A percentile compares a stretch with the other conserved stretches of the same genome.
Conservation (phyloP, 2,113 vertebrate genomes). For the Oryzias curvinotus region DNA sequence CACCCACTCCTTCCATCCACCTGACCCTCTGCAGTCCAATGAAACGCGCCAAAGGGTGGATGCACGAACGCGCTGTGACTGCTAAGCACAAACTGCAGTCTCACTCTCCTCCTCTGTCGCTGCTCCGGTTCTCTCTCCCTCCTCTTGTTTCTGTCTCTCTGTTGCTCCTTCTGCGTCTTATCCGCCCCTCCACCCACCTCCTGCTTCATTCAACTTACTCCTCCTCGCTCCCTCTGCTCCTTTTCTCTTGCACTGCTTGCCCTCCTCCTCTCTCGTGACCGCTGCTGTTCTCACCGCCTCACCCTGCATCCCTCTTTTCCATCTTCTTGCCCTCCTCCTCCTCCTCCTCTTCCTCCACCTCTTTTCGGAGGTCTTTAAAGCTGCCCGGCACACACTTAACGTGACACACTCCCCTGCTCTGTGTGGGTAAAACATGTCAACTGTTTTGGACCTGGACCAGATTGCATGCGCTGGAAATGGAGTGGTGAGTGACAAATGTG, state of each 20-base stretch:
- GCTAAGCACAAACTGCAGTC: slow-evolving; percentile 74
- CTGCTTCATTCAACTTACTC: slow-evolving; percentile 65
- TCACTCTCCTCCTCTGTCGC: slow-evolving; percentile 66
- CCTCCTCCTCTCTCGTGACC: slow-evolving; percentile 22
- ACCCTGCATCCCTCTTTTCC: slow-evolving; percentile 57
- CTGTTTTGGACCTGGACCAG: slow-evolving; percentile 81
- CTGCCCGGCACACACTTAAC: slow-evolving; percentile 64
- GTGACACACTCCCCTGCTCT: slow-evolving; percentile 63
- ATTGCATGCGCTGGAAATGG: slow-evolving; percentile 74
- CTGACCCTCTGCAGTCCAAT: slow-evolving; percentile 72
- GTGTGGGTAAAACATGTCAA: slow-evolving; percentile 77
- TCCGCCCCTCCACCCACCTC: slow-evolving; percentile 16
- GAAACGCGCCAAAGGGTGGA: slow-evolving; percentile 48
- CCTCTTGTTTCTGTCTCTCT: slow-evolving; percentile 46
- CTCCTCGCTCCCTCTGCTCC: slow-evolving; percentile 42
- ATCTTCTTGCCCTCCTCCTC: slow-evolving; percentile 25
- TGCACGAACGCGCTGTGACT: slow-evolving; percentile 69
- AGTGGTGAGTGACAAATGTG: slow-evolving; percentile 76
- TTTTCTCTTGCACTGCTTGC: slow-evolving; percentile 47
- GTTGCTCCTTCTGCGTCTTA: slow-evolving; percentile 43
- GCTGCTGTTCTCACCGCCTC: slow-evolving; percentile 42
- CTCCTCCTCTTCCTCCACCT: slow-evolving; percentile 39
- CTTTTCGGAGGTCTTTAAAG: slow-evolving; percentile 62
- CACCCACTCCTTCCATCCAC: slow-evolving; percentile 62
- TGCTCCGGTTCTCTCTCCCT: slow-evolving; percentile 48